Evolutionary conservation across 2,888 invertebrate genomes (phyloP), one percentile per base, ranked within the genome.

Genomic region (Serrognathus titanus): DNA sequence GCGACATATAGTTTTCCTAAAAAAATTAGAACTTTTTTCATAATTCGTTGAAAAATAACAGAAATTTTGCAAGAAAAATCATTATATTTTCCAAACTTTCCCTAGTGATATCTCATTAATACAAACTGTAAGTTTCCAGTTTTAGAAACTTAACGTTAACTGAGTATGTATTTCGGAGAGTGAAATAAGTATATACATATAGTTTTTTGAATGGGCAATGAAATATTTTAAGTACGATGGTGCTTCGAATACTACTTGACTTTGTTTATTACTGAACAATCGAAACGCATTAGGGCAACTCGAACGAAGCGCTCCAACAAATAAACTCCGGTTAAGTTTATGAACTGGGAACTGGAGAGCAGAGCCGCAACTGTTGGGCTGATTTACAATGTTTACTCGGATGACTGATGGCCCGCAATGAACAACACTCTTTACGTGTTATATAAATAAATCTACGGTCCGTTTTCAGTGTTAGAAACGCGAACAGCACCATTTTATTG

Each of bases 341-440:
- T 75, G 70, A 72, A 76, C 75, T 76, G 75, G 75, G 75, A 76
- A 75, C 69, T 65, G 70, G 64, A 56, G 63, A 59, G 59, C 60
- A 55, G 61, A 47, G 36, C 52, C 56, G 62, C 63, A 63, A 64
- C 63, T 59, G 61, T 62, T 59, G 68, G 70, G 66, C 73, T 75
- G 75, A 76, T 76, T 76, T 75, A 76, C 67, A 65, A 69, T 68
- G 71, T 71, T 70, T 67, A 67, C 69, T 66, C 67, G 72, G 69
- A 70, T 75, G 75, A 76, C 68, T 73, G 74, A 76, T 73, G 74
- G 74, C 61, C 73, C 71, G 74, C 73, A 69, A 73, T 72, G 69
- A 75, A 76, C 76, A 76, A 76, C 76, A 75, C 73, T 69, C 71
- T 72, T 74, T 73, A 73, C 74, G 75, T 74, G 75, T 75, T 75